phyloP scores from a whole-genome alignment of 1,140 invertebrate species.

The Macrotrachela quadricornifera region DNA sequence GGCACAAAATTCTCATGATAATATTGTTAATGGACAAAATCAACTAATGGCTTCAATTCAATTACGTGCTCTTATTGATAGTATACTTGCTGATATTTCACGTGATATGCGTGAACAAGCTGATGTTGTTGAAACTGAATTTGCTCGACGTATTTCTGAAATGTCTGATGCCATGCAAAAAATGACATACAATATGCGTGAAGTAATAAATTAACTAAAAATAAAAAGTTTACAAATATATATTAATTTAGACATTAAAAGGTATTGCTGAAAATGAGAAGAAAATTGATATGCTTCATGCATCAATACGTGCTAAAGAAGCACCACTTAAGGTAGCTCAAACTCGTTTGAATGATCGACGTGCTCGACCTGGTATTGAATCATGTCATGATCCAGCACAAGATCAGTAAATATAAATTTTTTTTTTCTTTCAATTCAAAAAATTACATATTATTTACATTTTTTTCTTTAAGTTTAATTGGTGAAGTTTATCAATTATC shows the following conservation, averaged over 20 bases:
- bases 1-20: slow-evolving; percentile 31
- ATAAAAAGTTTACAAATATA: too few species aligned
- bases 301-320: slow-evolving; percentile 28
- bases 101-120: slow-evolving; percentile 30
- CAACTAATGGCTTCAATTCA: slow-evolving; percentile 31
- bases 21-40: slow-evolving; percentile 28
- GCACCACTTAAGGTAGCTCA: slow-evolving; percentile 31
- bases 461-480: slow-evolving; percentile 16
- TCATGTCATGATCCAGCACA: slow-evolving; percentile 7
- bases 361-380: slow-evolving; percentile 10
- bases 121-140: slow-evolving; percentile 24
- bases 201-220: too few species aligned
- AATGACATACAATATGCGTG: too few species aligned
- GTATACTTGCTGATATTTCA: slow-evolving; percentile 27
- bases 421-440: too few species aligned
- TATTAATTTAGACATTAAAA: slow-evolving; percentile 15
- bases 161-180: slow-evolving; percentile 20
- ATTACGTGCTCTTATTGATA: slow-evolving; percentile 27
- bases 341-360: slow-evolving; percentile 25
- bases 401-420: background rate
- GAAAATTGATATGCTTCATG: slow-evolving; percentile 25
- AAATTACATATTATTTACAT: too few species aligned
- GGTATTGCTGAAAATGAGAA: slow-evolving; percentile 25
- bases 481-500: slow-evolving; percentile 28
- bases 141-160: slow-evolving; percentile 24